Percentiles rank a stretch among this genome's conserved stretches.
Conservation (phyloP, 2,888 invertebrate species). For the Choristoneura rosaceana region DNA sequence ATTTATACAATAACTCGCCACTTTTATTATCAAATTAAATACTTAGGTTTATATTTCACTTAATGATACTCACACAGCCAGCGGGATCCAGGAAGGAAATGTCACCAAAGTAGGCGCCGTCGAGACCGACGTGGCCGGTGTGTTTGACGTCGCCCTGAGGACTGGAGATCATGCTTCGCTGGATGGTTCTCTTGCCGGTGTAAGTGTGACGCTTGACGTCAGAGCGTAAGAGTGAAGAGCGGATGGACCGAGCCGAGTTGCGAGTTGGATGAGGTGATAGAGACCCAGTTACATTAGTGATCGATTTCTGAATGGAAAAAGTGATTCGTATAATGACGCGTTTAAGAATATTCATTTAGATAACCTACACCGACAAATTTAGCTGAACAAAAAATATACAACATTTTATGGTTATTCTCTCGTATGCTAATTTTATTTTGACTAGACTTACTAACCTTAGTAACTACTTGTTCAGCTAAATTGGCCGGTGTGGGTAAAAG, state of each 20-base stretch:
- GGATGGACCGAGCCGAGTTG: slow-evolving; percentile 65
- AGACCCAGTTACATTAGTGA: slow-evolving; percentile 54
- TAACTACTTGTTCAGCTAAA: neutral
- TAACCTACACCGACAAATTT: neutral
- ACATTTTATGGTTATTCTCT: no score
- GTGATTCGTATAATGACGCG: slow-evolving; percentile 44
- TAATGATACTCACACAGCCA: slow-evolving; percentile 69
- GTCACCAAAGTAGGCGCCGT: slow-evolving; percentile 99
- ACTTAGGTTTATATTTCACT: neutral
- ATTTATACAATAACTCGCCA: no score
- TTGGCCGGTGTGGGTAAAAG: neutral
- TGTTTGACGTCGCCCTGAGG: slow-evolving; percentile 99
- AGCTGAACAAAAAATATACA: neutral
- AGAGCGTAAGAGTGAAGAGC: slow-evolving; percentile 75
- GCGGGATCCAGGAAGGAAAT: slow-evolving; percentile 87
- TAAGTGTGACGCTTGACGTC: slow-evolving; percentile 82
- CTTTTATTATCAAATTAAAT: neutral
- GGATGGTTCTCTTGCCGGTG: slow-evolving; percentile 88
- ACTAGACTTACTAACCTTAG: no score
- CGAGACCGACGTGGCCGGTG: slow-evolving; percentile 97
- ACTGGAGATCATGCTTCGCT: slow-evolving; percentile 97
- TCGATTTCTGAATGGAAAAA: slow-evolving; percentile 50
- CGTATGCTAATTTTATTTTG: no score
- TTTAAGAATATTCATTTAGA: neutral
- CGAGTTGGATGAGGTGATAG: slow-evolving; percentile 69